These are phyloP conservation scores for Camponotus floridanus DNA, from an alignment of 1,140 invertebrate genomes.

Conservation along the genomic window DNA sequence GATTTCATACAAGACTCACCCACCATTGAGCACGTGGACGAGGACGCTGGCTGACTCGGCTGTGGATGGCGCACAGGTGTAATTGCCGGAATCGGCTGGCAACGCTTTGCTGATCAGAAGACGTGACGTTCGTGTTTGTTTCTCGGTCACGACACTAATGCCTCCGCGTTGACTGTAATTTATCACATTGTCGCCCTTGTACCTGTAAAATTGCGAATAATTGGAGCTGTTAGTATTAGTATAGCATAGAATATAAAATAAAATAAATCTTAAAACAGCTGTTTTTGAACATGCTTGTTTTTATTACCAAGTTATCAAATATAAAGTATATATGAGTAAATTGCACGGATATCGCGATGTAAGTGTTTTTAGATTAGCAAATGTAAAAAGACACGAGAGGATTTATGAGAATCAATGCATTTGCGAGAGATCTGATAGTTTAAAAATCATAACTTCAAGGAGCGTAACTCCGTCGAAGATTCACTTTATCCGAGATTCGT, in stretches of 20 bases:
- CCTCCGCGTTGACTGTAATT: slow-evolving; percentile 95
- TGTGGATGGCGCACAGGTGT: slow-evolving; percentile 92
- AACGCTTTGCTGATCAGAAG: slow-evolving; percentile 93
- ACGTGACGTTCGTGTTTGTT: slow-evolving; percentile 93
- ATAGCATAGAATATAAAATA: background rate
- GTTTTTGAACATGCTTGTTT: background rate
- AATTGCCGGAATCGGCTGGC: slow-evolving; percentile 94
- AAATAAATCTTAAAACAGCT: background rate
- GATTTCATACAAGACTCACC: slow-evolving; percentile 74
- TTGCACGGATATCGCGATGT: background rate
- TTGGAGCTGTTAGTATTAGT: background rate
- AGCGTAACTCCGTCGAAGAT: slow-evolving; percentile 17
- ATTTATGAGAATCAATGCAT: slow-evolving; percentile 16
- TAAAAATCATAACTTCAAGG: slow-evolving; percentile 12
- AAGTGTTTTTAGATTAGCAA: background rate
- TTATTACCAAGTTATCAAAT: background rate
- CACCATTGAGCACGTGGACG: slow-evolving; percentile 89
- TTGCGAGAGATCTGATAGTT: background rate
- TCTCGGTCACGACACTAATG: slow-evolving; percentile 95
- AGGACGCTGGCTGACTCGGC: slow-evolving; percentile 87
- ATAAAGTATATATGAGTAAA: background rate
- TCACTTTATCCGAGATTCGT: slow-evolving; percentile 39
- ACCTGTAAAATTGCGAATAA: slow-evolving; percentile 81
- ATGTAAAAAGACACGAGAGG: background rate
- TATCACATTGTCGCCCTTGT: slow-evolving; percentile 94